phyloP scores from a whole-genome alignment of 2,888 invertebrate species.

The Myopa tessellatipennis region DNA sequence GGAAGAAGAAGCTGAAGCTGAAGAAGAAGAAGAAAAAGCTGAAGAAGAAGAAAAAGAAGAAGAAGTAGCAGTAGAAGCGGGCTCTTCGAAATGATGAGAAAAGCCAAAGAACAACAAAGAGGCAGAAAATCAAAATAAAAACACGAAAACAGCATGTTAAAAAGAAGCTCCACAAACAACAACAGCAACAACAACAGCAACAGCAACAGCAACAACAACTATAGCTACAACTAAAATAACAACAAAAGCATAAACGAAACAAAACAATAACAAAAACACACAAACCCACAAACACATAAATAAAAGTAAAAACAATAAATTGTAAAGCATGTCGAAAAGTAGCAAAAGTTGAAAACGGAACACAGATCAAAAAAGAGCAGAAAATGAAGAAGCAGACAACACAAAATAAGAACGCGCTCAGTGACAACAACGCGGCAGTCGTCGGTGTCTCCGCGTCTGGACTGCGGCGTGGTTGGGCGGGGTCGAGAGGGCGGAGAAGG shows the following conservation, averaged over 20 bases:
- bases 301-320: slow-evolving; percentile 37
- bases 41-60: slow-evolving; percentile 6
- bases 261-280: no score
- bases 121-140: slow-evolving; percentile 26
- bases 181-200: slow-evolving; percentile 18
- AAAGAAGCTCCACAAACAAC: slow-evolving; percentile 10
- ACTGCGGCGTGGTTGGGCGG: background rate
- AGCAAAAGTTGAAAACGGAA: slow-evolving; percentile 10
- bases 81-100: background rate
- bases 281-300: background rate
- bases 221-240: no score
- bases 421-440: slow-evolving; percentile 11
- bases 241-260: no score
- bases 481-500: background rate
- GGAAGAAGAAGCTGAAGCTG: slow-evolving; percentile 16
- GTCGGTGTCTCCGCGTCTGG: background rate
- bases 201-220: slow-evolving; percentile 29
- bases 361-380: slow-evolving; percentile 11
- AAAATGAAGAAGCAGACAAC: slow-evolving; percentile 13
- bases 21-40: background rate
- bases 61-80: background rate
- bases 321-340: slow-evolving; percentile 37
- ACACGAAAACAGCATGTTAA: slow-evolving; percentile 24
- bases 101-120: slow-evolving; percentile 22
- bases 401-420: slow-evolving; percentile 26